Percentiles rank a stretch among this genome's conserved stretches.
Conservation (phyloP, 1,140 invertebrate species). For the Caenorhabditis tropicalis region DNA sequence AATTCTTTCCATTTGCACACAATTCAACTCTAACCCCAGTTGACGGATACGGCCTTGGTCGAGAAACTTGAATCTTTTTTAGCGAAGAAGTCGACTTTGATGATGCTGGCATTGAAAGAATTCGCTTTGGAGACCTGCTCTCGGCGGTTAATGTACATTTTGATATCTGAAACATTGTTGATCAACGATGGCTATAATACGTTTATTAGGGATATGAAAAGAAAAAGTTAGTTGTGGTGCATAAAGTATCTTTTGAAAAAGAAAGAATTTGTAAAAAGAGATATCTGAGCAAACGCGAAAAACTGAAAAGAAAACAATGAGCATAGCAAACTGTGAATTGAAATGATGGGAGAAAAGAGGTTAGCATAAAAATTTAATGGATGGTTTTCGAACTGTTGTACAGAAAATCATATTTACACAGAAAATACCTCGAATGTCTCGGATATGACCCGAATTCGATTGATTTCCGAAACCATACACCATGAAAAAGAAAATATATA, state of each 20-base stretch:
- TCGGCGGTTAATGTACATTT: constrained; percentile 7
- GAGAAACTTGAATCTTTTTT: constrained; percentile 22
- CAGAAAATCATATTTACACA: neutral
- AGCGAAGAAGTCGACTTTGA: constrained; percentile 1
- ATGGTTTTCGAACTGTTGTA: neutral
- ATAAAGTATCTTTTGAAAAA: neutral
- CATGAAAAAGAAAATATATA: neutral
- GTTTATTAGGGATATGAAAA: neutral
- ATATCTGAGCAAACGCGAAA: neutral
- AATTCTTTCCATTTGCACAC: neutral
- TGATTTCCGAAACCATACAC: neutral
- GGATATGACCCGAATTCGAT: neutral
- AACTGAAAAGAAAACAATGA: neutral
- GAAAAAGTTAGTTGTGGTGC: neutral
- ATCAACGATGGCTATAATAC: neutral
- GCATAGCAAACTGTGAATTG: neutral
- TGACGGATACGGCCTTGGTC: constrained; percentile 18
- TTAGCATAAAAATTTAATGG: no score
- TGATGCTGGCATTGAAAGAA: neutral
- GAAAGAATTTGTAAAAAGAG: neutral
- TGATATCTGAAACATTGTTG: neutral
- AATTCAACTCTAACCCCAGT: neutral
- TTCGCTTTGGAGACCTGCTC: neutral
- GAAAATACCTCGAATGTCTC: neutral
- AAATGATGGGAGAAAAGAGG: neutral